Percentiles rank a stretch among this genome's conserved stretches.
These are phyloP conservation scores for Yponomeuta malinellus DNA, from an alignment of 2,888 invertebrate species.

Conservation along the genomic window DNA sequence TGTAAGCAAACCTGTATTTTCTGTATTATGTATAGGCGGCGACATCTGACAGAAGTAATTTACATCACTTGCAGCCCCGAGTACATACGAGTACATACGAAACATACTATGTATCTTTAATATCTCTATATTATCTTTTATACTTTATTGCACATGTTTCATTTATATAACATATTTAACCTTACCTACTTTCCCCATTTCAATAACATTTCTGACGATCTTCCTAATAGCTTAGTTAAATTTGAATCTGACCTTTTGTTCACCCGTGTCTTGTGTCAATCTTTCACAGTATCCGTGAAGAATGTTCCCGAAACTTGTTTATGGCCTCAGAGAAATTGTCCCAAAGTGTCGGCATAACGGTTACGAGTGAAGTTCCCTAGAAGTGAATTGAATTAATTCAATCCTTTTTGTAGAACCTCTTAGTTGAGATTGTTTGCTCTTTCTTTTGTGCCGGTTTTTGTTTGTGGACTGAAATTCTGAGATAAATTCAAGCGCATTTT, in stretches of 20 bases:
- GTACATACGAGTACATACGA: no score
- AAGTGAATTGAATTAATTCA: constrained; percentile 3
- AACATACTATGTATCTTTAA: no score
- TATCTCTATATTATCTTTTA: no score
- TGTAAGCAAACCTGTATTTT: no score
- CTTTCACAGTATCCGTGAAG: not conserved
- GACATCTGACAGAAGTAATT: no score
- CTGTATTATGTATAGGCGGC: no score
- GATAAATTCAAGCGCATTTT: not conserved
- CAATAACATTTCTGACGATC: no score
- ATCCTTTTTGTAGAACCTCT: not conserved
- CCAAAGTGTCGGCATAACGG: not conserved
- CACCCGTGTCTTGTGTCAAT: not conserved
- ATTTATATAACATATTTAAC: no score
- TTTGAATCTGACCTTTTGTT: not conserved
- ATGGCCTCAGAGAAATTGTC: not conserved
- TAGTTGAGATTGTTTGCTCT: not conserved
- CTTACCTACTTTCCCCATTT: no score
- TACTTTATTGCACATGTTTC: no score
- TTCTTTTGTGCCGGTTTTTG: not conserved
- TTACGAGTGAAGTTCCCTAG: not conserved
- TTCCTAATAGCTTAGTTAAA: no score
- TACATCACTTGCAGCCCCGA: no score
- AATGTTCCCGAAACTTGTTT: not conserved
- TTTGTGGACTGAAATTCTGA: not conserved